A percentile compares a stretch with the other conserved stretches of the same genome.
Evolutionary conservation across 2,113 vertebrate species (phyloP).

Genomic region (Apodemus speciosus): DNA sequence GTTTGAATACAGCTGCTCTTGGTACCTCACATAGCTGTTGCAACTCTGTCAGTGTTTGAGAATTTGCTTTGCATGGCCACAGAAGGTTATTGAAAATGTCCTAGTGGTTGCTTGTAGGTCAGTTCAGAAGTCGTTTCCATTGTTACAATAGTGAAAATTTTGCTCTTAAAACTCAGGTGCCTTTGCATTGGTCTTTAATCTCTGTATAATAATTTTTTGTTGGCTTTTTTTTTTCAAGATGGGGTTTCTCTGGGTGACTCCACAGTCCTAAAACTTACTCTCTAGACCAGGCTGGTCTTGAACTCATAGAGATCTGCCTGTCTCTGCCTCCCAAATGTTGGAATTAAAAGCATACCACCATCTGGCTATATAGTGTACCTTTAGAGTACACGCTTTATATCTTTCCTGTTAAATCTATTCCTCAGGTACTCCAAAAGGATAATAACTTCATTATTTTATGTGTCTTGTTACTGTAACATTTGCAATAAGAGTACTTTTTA

Average conservation of each 20-base stretch:
- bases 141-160: constrained; percentile 15
- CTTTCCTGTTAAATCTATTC: constrained; percentile 15
- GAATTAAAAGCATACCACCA: background rate
- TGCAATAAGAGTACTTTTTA: background rate
- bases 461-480: constrained; percentile 30
- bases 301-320: background rate
- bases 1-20: background rate
- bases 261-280: background rate
- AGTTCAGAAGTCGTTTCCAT: background rate
- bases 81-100: background rate
- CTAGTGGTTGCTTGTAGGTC: background rate
- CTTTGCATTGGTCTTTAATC: constrained; percentile 13
- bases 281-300: background rate
- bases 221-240: background rate
- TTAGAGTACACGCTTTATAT: background rate
- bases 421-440: background rate
- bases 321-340: background rate
- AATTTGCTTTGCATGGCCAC: constrained; percentile 17
- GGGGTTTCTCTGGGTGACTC: background rate
- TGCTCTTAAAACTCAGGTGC: background rate
- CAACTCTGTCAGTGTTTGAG: background rate
- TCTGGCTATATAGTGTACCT: background rate
- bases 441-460: background rate
- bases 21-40: background rate
- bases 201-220: constrained; percentile 1